Conservation (phyloP, 2,888 invertebrate species). For the Limnephilus marmoratus region DNA sequence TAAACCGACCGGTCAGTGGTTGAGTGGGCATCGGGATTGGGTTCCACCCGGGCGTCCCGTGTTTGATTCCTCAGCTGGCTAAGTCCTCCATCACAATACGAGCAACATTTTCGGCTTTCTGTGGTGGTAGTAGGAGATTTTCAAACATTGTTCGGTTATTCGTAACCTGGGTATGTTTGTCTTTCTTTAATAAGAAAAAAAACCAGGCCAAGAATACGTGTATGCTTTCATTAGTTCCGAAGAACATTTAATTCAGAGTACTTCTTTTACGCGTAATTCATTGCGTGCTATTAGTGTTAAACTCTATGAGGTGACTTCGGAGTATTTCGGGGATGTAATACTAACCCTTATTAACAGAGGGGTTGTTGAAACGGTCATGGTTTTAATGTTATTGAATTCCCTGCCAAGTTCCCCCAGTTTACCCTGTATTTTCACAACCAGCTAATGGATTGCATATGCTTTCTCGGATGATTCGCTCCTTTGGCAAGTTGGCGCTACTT, state of each 20-base stretch:
- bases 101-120: too few species aligned
- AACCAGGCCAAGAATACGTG: too few species aligned
- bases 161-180: too few species aligned
- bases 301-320: neutral
- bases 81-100: too few species aligned
- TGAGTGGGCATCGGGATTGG: too few species aligned
- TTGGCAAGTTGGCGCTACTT: neutral
- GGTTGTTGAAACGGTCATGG: constrained; percentile 33
- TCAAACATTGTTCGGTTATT: too few species aligned
- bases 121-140: too few species aligned
- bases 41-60: too few species aligned
- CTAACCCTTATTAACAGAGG: constrained; percentile 5
- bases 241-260: neutral
- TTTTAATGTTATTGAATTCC: constrained; percentile 59
- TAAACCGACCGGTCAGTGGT: too few species aligned
- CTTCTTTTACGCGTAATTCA: neutral
- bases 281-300: neutral
- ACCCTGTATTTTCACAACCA: constrained; percentile 40
- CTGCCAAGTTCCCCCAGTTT: neutral
- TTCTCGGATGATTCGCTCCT: neutral
- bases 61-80: too few species aligned
- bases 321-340: constrained; percentile 26
- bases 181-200: too few species aligned
- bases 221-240: too few species aligned
- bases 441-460: constrained; percentile 58